A percentile compares a stretch with the other conserved stretches of the same genome.
Conservation (phyloP, 2,888 invertebrate genomes). For the Petrolisthes manimaculis region DNA sequence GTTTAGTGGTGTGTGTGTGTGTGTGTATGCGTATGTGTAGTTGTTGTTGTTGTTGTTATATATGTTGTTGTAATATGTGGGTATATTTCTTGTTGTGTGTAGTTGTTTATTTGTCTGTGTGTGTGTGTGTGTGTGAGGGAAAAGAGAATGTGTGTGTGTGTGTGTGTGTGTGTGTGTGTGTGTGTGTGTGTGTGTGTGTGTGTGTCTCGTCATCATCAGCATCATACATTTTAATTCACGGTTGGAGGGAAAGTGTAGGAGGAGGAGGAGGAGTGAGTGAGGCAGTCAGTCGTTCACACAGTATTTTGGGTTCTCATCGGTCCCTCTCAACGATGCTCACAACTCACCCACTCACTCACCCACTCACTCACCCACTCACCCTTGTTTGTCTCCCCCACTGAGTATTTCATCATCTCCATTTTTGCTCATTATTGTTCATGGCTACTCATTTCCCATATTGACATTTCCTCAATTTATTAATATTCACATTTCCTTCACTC, state of each 20-base stretch:
- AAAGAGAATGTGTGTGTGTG: background rate
- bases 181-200: no score
- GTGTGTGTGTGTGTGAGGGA: background rate
- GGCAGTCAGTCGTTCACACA: no score
- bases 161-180: no score
- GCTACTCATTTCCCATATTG: background rate
- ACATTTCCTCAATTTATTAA: background rate
- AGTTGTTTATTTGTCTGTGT: background rate
- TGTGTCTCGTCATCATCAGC: no score
- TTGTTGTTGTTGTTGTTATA: background rate
- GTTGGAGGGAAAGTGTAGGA: no score
- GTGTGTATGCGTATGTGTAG: background rate
- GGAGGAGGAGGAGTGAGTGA: no score
- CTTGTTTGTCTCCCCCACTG: background rate
- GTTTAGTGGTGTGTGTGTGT: background rate
- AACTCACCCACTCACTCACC: background rate
- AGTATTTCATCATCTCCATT: background rate
- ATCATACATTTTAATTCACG: no score
- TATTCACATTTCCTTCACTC: background rate
- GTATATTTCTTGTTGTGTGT: background rate
- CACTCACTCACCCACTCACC: conserved; percentile 8
- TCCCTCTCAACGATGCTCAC: no score
- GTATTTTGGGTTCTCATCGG: no score
- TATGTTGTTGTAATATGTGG: no score
- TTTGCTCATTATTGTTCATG: background rate